Conservation (phyloP, 2,797 vertebrate species). For the Pempheris klunzingeri region DNA sequence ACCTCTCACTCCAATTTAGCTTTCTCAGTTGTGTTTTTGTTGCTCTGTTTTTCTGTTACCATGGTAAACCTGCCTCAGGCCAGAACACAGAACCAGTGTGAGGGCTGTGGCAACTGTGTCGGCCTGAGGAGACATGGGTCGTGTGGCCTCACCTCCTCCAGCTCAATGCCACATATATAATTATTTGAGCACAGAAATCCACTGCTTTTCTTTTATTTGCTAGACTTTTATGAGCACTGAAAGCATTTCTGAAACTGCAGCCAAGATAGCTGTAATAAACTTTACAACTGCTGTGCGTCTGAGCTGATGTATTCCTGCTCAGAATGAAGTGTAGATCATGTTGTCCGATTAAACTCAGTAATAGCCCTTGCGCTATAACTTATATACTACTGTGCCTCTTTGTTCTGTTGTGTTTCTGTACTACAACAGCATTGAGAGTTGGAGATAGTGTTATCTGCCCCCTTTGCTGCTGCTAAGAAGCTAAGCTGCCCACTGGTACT, state of each 20-base stretch:
- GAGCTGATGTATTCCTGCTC: conserved; percentile 14
- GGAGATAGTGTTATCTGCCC: conserved; percentile 62
- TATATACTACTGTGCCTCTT: neutral
- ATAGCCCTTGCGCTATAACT: neutral
- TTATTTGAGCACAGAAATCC: conserved; percentile 28
- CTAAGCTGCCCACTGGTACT: conserved; percentile 16
- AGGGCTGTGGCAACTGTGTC: conserved; percentile 62
- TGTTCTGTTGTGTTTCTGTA: conserved; percentile 39
- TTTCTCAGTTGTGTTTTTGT: conserved; percentile 54
- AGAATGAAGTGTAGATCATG: conserved; percentile 2
- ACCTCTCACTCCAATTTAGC: conserved; percentile 11
- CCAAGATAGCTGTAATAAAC: conserved; percentile 44
- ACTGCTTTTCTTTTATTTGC: conserved; percentile 1
- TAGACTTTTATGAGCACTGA: conserved; percentile 32
- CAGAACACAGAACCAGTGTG: conserved; percentile 73
- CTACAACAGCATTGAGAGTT: conserved; percentile 49
- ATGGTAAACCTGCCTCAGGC: conserved; percentile 63
- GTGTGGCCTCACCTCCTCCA: conserved; percentile 30
- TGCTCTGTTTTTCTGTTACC: conserved; percentile 72
- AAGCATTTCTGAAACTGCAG: conserved; percentile 20
- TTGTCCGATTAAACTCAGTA: neutral
- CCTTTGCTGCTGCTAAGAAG: conserved; percentile 48
- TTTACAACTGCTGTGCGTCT: conserved; percentile 19
- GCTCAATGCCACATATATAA: no score
- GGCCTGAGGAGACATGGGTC: conserved; percentile 58